Conservation (phyloP, 53 echinoderm and acorn worm species). For the Actinopyga echinites region DNA sequence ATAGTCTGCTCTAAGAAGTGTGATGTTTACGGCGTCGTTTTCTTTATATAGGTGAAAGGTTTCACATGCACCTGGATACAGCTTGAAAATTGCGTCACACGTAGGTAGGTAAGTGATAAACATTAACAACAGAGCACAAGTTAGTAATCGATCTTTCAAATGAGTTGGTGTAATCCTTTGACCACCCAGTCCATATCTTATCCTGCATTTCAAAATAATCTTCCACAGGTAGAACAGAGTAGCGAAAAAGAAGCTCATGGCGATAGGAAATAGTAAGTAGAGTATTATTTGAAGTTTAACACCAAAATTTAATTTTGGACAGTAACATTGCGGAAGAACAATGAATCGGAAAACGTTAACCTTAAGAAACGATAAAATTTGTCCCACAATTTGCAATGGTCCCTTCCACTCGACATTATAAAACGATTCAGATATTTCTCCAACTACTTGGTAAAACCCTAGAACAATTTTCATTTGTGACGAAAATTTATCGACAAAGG, state of each 20-base stretch:
- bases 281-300: not conserved
- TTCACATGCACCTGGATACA: constrained; percentile 10
- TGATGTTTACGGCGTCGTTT: not conserved
- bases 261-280: not conserved
- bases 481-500: not conserved
- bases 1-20: constrained; percentile 23
- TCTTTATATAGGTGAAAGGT: not conserved
- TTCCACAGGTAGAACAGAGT: not conserved
- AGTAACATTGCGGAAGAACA: not conserved
- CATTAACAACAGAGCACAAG: not conserved
- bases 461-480: constrained; percentile 15
- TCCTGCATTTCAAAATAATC: not conserved
- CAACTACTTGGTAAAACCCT: constrained; percentile 14
- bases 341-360: not conserved
- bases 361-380: not conserved
- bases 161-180: not conserved
- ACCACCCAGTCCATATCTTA: not conserved
- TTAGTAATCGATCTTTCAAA: not conserved
- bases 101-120: constrained; percentile 30
- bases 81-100: constrained; percentile 1
- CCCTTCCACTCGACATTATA: not conserved
- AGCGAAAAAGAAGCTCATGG: not conserved
- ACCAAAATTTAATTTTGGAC: not conserved
- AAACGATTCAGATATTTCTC: not conserved
- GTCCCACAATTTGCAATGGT: not conserved